Evolutionary conservation across 2,797 vertebrate genomes (phyloP), one percentile per base, ranked within the genome.

Genomic region (Semaprochilodus insignis): DNA sequence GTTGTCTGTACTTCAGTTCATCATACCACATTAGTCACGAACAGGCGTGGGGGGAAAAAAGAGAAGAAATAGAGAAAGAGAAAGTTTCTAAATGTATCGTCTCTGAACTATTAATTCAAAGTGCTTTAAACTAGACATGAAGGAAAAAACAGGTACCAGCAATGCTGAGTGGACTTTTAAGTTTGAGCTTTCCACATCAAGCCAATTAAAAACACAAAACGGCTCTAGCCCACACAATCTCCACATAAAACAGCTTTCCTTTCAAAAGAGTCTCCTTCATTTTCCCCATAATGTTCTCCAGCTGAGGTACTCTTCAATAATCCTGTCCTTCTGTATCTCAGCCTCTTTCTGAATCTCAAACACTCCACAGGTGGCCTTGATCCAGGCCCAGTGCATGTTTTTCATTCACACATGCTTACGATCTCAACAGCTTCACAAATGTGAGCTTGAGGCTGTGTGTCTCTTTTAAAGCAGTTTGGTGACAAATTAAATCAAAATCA

Each of bases 141-240:
- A 27, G 11, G 25, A 15, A 16, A 62, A 63, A 63, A 44, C 23
- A 63, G 60, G 23, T 31, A 25, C 78, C 65, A 54, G 75, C 74
- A 72, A 65, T 72, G 51, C 81, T 77, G 44, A 77, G 74, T 54
- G 81, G 25, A 65, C 62, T 34, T 66, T 81, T 31, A 52, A 62
- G 74, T 77, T 83, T 83, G 48, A 44, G 75, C 67, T 66, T 66
- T 78, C 52, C 27, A 65, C 59, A 23, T 82, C 27, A 36, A 82
- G 27, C 74, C 74, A 62, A 75, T 81, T 81, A 81, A 75, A 74
- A 66, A 62, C 44, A 44, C 66, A 60, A 70, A 51, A 66, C 27
- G 10, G 48, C 44, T 23, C 57, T 54, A 27, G 55, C 66, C 81
- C 44, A 57, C 55, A 4, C 54, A 72, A 31, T 17, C 75, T 66